These are phyloP conservation scores for Drosophila ustulata DNA, from an alignment of 2,888 invertebrate genomes.

Conservation along the genomic window DNA sequence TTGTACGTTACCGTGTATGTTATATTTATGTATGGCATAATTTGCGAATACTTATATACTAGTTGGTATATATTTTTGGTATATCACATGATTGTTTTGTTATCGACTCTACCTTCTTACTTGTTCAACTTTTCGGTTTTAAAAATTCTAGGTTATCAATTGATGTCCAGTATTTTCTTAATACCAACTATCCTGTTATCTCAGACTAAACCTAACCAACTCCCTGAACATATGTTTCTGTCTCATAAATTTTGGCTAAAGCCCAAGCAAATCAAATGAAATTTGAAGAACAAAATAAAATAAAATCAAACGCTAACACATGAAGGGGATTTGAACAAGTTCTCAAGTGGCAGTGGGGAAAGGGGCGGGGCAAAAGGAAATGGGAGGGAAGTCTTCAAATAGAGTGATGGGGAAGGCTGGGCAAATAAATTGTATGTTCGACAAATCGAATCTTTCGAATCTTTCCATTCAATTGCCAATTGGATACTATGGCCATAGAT, in stretches of 20 bases:
- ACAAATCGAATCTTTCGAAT: conserved; percentile 73
- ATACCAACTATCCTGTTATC: neutral
- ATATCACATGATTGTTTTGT: neutral
- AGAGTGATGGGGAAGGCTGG: conserved; percentile 21
- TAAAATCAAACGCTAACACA: conserved; percentile 34
- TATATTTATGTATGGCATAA: too few relatives aligned
- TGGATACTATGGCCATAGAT: conserved; percentile 74
- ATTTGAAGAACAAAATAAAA: conserved; percentile 54
- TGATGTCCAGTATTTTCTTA: neutral
- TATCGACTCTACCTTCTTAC: too few relatives aligned
- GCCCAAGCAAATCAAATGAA: conserved; percentile 65
- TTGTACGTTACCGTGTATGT: too few relatives aligned
- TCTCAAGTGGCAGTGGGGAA: conserved; percentile 55
- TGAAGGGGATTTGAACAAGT: conserved; percentile 44
- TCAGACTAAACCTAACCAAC: conserved; percentile 50
- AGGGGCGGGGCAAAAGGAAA: conserved; percentile 3
- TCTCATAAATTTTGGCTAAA: conserved; percentile 46
- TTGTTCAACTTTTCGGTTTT: too few relatives aligned
- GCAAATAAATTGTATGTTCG: conserved; percentile 59
- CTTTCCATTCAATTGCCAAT: conserved; percentile 78
- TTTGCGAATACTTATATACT: too few relatives aligned
- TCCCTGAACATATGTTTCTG: conserved; percentile 52
- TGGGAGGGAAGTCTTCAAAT: conserved; percentile 40
- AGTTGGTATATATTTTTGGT: too few relatives aligned
- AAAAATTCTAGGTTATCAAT: neutral